Evolutionary conservation across 2,888 invertebrate genomes (phyloP).

Genomic region (Ceratothoa steindachneri): DNA sequence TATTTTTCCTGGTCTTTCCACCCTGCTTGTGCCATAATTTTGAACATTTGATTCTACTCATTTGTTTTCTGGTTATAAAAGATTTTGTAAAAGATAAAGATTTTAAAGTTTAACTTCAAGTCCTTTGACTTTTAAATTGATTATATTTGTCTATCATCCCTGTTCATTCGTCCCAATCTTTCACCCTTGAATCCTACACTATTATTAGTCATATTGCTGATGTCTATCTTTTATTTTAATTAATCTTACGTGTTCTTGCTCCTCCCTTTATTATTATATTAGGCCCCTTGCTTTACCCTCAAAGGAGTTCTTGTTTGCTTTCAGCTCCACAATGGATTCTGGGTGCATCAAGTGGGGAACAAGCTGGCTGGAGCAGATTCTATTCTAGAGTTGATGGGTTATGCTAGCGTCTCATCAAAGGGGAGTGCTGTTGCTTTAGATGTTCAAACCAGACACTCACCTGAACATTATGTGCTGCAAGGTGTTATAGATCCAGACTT

Average conservation of each 20-base stretch:
- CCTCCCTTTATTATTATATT: neutral
- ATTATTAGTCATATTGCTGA: neutral
- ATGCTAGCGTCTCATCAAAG: slow-evolving; percentile 52
- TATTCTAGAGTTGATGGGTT: slow-evolving; percentile 78
- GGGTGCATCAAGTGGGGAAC: slow-evolving; percentile 78
- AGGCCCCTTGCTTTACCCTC: too few relatives aligned
- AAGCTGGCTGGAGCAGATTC: slow-evolving; percentile 72
- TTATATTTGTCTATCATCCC: neutral
- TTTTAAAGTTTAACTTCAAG: too few relatives aligned
- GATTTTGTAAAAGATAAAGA: too few relatives aligned
- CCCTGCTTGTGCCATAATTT: neutral
- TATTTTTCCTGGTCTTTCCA: neutral
- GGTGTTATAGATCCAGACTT: slow-evolving; percentile 38
- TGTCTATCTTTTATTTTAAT: neutral
- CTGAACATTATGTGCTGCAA: neutral
- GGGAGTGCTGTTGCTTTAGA: neutral
- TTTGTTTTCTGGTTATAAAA: too few relatives aligned
- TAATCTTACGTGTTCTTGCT: neutral
- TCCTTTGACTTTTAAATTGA: too few relatives aligned
- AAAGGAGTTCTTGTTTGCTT: too few relatives aligned
- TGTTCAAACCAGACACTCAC: slow-evolving; percentile 4
- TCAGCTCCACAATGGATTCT: slow-evolving; percentile 80
- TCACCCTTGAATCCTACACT: neutral
- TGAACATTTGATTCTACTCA: neutral
- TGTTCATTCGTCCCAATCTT: neutral